Percentiles rank a stretch among this genome's conserved stretches.
Conservation (phyloP, 2,888 invertebrate genomes). For the Melanostoma mellinum region DNA sequence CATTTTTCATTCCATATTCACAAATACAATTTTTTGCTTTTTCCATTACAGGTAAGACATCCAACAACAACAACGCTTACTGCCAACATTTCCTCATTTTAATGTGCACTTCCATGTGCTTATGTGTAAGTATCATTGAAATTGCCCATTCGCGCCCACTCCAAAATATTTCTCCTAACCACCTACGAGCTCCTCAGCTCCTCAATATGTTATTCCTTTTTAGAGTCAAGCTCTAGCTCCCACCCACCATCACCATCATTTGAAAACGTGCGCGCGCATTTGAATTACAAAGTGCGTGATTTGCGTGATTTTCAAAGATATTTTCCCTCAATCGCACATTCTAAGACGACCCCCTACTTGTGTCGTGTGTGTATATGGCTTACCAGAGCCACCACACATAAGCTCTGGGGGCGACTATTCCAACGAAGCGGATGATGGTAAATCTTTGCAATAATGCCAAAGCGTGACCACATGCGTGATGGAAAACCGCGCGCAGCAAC, state of each 20-base stretch:
- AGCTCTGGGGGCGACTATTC: constrained; percentile 43
- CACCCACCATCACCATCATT: not conserved
- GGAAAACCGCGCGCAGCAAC: constrained; percentile 33
- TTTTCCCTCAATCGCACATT: constrained; percentile 68
- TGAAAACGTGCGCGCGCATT: constrained; percentile 47
- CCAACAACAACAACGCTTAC: not conserved
- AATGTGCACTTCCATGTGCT: constrained; percentile 10
- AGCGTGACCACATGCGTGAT: constrained; percentile 72
- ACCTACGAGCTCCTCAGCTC: constrained; percentile 59
- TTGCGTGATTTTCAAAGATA: constrained; percentile 68
- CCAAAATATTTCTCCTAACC: constrained; percentile 53
- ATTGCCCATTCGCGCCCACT: constrained; percentile 56
- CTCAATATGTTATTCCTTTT: constrained; percentile 34
- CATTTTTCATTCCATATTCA: constrained; percentile 68
- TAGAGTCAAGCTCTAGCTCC: constrained; percentile 2
- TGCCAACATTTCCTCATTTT: constrained; percentile 48
- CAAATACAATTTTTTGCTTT: constrained; percentile 39
- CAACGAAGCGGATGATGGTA: constrained; percentile 57
- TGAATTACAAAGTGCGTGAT: constrained; percentile 73
- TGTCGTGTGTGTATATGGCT: not conserved
- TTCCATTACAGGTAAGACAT: constrained; percentile 62
- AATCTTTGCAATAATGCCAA: constrained; percentile 59
- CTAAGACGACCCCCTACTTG: constrained; percentile 62
- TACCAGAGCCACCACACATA: not conserved
- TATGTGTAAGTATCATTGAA: constrained; percentile 61